phyloP scores from a whole-genome alignment of 2,888 invertebrate genomes.

The Eremobia ochroleuca region DNA sequence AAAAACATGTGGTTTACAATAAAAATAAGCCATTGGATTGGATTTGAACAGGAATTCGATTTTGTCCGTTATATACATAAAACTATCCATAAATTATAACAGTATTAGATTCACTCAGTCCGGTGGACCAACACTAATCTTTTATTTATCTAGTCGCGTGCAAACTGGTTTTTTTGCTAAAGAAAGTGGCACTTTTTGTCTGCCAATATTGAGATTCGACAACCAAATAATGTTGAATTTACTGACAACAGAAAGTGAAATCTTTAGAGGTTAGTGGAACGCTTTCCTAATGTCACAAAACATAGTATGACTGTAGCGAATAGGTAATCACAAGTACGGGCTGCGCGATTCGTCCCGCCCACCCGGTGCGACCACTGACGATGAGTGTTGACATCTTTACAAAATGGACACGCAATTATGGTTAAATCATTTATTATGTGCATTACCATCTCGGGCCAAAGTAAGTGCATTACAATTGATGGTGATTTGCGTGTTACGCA shows the following conservation, averaged over 20 bases:
- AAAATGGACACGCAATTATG: conserved; percentile 63
- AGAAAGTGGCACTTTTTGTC: conserved; percentile 61
- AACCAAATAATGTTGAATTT: conserved; percentile 57
- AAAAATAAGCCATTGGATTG: no score
- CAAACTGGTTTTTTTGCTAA: conserved; percentile 64
- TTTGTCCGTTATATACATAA: conserved; percentile 19
- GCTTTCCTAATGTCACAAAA: conserved; percentile 77
- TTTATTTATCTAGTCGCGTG: conserved; percentile 38
- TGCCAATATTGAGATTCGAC: conserved; percentile 59
- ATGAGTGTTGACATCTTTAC: conserved; percentile 66
- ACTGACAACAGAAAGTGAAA: conserved; percentile 80
- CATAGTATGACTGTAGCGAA: conserved; percentile 76
- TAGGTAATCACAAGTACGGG: conserved; percentile 72
- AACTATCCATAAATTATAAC: conserved; percentile 32
- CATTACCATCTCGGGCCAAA: conserved; percentile 48
- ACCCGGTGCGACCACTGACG: conserved; percentile 49
- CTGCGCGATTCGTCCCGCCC: conserved; percentile 72
- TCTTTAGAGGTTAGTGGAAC: conserved; percentile 80
- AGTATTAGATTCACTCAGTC: conserved; percentile 34
- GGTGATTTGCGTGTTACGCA: conserved; percentile 52
- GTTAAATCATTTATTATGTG: conserved; percentile 45
- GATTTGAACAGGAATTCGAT: conserved; percentile 17
- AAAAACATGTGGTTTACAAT: no score
- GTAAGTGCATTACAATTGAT: conserved; percentile 45
- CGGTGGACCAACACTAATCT: conserved; percentile 19